These are phyloP conservation scores for Aphelenchoides bicaudatus DNA, from an alignment of 2,888 invertebrate genomes.

Conservation along the genomic window DNA sequence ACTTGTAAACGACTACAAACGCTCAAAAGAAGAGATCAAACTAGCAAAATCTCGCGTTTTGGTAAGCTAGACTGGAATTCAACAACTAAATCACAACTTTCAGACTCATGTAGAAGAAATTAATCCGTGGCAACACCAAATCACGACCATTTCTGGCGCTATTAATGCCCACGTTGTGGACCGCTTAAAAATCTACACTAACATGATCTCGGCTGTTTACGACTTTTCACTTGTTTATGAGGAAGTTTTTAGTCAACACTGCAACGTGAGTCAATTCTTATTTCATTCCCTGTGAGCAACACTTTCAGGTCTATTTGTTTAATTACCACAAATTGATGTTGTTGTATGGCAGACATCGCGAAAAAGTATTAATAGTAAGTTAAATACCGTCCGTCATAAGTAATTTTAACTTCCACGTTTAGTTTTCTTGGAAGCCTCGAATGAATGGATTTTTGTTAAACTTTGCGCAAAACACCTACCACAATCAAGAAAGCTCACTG, in stretches of 20 bases:
- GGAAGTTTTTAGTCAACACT: not conserved
- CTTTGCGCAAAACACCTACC: constrained; percentile 21
- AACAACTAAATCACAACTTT: not conserved
- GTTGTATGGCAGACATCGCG: constrained; percentile 71
- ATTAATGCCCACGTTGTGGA: not conserved
- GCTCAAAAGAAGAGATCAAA: not conserved
- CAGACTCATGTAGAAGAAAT: constrained; percentile 7
- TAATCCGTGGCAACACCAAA: not conserved
- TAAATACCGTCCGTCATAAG: too few species aligned
- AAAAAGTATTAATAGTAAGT: constrained; percentile 45
- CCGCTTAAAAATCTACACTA: constrained; percentile 5
- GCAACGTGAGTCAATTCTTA: not conserved
- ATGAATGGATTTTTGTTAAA: constrained; percentile 14
- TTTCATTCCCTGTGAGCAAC: too few species aligned
- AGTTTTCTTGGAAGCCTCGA: constrained; percentile 41
- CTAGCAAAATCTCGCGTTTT: not conserved
- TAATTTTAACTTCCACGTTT: too few species aligned
- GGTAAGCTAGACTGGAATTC: not conserved
- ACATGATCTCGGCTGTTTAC: not conserved
- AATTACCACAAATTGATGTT: constrained; percentile 84
- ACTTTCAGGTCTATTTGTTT: constrained; percentile 76
- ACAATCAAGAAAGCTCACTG: too few species aligned
- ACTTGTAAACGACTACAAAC: constrained; percentile 25
- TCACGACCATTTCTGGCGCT: not conserved
- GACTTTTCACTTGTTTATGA: not conserved